phyloP scores from a whole-genome alignment of 2,797 vertebrate genomes.

The Streptopelia turtur region DNA sequence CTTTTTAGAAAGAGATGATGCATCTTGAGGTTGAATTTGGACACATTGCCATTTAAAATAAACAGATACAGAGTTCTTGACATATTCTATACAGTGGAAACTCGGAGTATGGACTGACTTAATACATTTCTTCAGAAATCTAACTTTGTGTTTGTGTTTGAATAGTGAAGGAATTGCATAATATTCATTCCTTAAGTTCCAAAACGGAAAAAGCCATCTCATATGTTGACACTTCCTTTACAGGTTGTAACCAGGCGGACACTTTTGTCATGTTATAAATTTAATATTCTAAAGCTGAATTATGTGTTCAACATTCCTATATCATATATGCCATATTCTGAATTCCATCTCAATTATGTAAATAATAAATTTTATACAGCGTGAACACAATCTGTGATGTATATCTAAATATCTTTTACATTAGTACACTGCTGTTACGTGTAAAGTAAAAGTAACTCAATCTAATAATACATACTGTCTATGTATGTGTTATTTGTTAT shows the following conservation, averaged over 20 bases:
- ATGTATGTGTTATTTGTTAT: not conserved
- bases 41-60: not conserved
- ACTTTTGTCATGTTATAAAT: not conserved
- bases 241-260: not conserved
- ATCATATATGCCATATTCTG: not conserved
- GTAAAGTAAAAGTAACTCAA: not conserved
- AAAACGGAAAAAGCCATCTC: not conserved
- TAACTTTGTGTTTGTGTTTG: not conserved
- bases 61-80: not conserved
- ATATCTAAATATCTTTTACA: not conserved
- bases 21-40: not conserved
- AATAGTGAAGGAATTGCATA: not conserved
- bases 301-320: not conserved
- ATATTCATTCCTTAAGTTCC: not conserved
- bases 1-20: not conserved
- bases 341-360: not conserved
- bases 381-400: not conserved
- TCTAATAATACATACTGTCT: conserved; percentile 37
- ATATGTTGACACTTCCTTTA: not conserved
- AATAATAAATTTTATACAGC: not conserved
- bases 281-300: not conserved
- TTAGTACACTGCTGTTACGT: not conserved
- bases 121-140: not conserved
- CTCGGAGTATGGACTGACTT: not conserved
- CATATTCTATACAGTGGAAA: not conserved